Evolutionary conservation across 2,888 invertebrate species (phyloP).

Genomic region (Metopia argyrocephala): DNA sequence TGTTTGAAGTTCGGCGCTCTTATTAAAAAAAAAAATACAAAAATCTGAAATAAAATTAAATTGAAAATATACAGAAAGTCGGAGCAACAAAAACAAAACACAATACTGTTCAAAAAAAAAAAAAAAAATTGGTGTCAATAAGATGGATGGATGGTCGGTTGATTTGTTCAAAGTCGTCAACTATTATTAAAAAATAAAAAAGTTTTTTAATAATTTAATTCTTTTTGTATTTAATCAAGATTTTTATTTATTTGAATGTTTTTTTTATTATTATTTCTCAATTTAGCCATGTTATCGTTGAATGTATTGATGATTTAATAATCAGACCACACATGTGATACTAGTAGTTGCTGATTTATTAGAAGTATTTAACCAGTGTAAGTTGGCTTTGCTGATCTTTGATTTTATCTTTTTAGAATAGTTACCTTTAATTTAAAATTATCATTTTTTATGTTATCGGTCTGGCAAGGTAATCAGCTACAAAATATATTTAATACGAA

Average conservation of each 20-base stretch:
- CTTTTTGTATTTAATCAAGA: too few species aligned
- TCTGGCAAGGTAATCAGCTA: too few species aligned
- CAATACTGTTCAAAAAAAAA: too few species aligned
- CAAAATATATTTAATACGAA: too few species aligned
- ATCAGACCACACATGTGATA: background rate
- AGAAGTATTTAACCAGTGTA: too few species aligned
- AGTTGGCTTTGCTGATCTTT: too few species aligned
- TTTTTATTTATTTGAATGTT: slow-evolving; percentile 33
- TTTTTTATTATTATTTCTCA: slow-evolving; percentile 32
- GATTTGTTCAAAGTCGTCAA: slow-evolving; percentile 69
- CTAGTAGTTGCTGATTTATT: background rate
- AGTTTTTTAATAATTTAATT: slow-evolving; percentile 39
- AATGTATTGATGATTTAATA: background rate
- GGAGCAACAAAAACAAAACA: background rate
- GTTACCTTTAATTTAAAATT: too few species aligned
- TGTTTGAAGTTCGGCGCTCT: slow-evolving; percentile 62
- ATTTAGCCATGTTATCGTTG: slow-evolving; percentile 19
- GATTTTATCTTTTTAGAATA: too few species aligned
- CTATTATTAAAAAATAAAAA: slow-evolving; percentile 49
- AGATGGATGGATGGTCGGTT: slow-evolving; percentile 71
- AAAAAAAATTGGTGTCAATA: slow-evolving; percentile 74
- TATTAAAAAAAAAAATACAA: background rate
- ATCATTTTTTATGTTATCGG: too few species aligned
- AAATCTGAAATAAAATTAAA: background rate
- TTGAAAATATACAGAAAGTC: background rate